Evolutionary conservation across 2,113 vertebrate species (phyloP).

Genomic region (Hirundichthys speculiger): DNA sequence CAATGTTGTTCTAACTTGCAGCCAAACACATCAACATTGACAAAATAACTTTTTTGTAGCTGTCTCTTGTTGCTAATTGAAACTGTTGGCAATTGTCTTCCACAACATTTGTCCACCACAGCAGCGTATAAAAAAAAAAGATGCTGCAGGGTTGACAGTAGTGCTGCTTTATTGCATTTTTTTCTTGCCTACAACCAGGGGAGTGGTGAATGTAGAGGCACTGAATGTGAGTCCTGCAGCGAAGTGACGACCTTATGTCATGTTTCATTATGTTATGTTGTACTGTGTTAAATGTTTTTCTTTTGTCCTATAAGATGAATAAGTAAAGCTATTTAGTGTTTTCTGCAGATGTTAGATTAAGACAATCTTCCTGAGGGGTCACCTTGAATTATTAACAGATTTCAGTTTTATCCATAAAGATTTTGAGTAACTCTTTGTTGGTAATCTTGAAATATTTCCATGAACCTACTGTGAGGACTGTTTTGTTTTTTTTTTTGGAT

Average conservation of each 20-base stretch:
- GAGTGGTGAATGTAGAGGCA: slow-evolving; percentile 12
- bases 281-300: neutral
- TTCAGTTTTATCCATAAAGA: neutral
- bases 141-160: slow-evolving; percentile 40
- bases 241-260: neutral
- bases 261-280: neutral
- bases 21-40: no score
- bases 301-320: neutral
- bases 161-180: slow-evolving; percentile 22
- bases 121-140: neutral
- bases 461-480: neutral
- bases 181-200: slow-evolving; percentile 28
- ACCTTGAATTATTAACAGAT: neutral
- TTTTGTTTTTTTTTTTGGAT: neutral
- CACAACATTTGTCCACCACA: slow-evolving; percentile 21
- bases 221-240: slow-evolving; percentile 7
- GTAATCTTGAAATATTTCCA: neutral
- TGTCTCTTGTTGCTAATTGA: no score
- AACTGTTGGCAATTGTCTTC: neutral
- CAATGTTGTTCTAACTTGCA: no score
- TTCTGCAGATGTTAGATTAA: neutral
- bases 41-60: no score
- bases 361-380: neutral
- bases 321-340: neutral
- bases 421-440: neutral